These are phyloP conservation scores for Vesta saturnalis DNA, from an alignment of 2,888 invertebrate species.

Conservation along the genomic window DNA sequence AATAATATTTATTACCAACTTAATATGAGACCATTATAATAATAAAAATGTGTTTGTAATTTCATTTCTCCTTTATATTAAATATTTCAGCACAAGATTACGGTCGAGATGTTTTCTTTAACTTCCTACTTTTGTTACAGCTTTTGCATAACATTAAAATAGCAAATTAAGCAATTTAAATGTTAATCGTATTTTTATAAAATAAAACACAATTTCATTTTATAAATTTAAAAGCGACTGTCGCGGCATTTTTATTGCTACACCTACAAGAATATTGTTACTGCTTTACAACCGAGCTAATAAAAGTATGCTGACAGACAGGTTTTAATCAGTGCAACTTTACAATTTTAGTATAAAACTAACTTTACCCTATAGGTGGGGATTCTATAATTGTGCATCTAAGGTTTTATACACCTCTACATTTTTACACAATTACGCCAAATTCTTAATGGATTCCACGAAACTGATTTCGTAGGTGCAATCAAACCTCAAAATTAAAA, in stretches of 20 bases:
- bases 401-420: too few relatives aligned
- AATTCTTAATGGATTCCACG: too few relatives aligned
- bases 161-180: constrained; percentile 13
- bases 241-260: not conserved
- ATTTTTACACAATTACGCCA: too few relatives aligned
- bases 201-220: constrained; percentile 9
- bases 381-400: too few relatives aligned
- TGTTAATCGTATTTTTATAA: constrained; percentile 15
- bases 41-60: not conserved
- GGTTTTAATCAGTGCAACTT: too few relatives aligned
- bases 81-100: constrained; percentile 8
- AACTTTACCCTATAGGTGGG: too few relatives aligned
- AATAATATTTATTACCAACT: too few relatives aligned
- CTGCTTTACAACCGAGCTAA: not conserved
- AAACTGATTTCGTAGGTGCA: too few relatives aligned
- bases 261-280: not conserved
- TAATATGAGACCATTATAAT: too few relatives aligned
- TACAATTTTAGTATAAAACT: too few relatives aligned
- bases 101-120: constrained; percentile 5
- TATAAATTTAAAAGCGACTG: not conserved
- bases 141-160: constrained; percentile 13
- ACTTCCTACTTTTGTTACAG: constrained; percentile 8
- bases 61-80: not conserved
- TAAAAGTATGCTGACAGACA: too few relatives aligned
- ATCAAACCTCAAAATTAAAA: too few relatives aligned